Evolutionary conservation across 2,888 invertebrate genomes (phyloP).

Genomic region (Philereme vetulata): DNA sequence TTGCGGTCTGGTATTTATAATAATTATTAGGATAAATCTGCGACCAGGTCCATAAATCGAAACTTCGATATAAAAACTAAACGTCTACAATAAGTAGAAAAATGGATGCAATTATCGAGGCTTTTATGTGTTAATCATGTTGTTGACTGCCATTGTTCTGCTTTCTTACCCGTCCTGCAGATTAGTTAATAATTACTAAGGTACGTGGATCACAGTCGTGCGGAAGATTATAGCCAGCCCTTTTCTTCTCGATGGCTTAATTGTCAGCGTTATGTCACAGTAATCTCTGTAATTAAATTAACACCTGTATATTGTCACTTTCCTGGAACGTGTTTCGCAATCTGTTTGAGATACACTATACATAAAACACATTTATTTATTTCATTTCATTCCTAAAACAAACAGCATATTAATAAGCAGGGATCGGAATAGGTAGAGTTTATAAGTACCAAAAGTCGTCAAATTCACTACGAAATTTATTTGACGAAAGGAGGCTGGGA

Average conservation of each 20-base stretch:
- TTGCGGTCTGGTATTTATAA: background rate
- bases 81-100: conserved; percentile 45
- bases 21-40: background rate
- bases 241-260: conserved; percentile 38
- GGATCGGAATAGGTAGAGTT: too few species aligned
- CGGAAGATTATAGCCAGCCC: conserved; percentile 36
- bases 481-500: background rate
- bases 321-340: conserved; percentile 20
- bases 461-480: background rate
- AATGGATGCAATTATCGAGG: conserved; percentile 51
- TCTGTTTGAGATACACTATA: conserved; percentile 78
- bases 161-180: conserved; percentile 48
- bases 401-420: too few species aligned
- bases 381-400: too few species aligned
- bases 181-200: conserved; percentile 10
- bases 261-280: conserved; percentile 37
- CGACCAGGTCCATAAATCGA: conserved; percentile 32
- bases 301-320: conserved; percentile 31
- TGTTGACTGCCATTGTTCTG: conserved; percentile 64
- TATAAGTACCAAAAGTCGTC: too few species aligned
- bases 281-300: conserved; percentile 35
- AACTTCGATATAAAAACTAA: conserved; percentile 43
- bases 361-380: background rate
- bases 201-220: conserved; percentile 25
- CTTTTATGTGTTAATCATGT: conserved; percentile 51